Percentiles rank a stretch among this genome's conserved stretches.
Evolutionary conservation across 2,797 vertebrate genomes (phyloP).

Genomic region (Gadopsis bispinosus): DNA sequence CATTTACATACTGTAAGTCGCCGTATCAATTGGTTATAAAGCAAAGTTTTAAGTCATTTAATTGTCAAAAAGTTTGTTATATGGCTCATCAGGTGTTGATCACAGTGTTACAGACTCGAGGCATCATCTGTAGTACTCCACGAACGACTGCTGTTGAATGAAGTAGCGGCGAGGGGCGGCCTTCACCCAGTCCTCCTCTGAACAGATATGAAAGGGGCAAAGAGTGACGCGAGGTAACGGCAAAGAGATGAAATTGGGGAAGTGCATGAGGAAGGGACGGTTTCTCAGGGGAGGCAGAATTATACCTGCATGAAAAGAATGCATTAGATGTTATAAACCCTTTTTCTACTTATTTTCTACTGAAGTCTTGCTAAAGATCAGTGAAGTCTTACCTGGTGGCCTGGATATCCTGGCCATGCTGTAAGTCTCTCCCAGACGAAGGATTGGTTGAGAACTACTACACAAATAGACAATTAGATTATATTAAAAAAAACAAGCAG

Average conservation of each 20-base stretch:
- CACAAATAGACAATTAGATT: conserved; percentile 20
- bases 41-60: neutral
- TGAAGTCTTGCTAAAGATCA: neutral
- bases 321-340: neutral
- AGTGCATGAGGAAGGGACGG: conserved; percentile 63
- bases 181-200: conserved; percentile 53
- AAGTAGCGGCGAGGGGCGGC: conserved; percentile 66
- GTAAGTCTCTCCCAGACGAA: conserved; percentile 76
- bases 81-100: neutral
- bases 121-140: conserved; percentile 75
- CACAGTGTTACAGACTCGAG: neutral
- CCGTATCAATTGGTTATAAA: conserved; percentile 46
- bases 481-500: neutral
- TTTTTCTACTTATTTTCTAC: too few species aligned
- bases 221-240: conserved; percentile 71
- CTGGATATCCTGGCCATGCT: conserved; percentile 68
- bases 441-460: conserved; percentile 65
- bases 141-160: conserved; percentile 67
- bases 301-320: conserved; percentile 51
- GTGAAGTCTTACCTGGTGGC: conserved; percentile 41
- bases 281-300: conserved; percentile 66
- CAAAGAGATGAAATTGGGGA: conserved; percentile 69
- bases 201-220: conserved; percentile 59
- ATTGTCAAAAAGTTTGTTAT: conserved; percentile 8
- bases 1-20: conserved; percentile 12